phyloP scores from a whole-genome alignment of 2,113 vertebrate genomes.

The Passer montanus region DNA sequence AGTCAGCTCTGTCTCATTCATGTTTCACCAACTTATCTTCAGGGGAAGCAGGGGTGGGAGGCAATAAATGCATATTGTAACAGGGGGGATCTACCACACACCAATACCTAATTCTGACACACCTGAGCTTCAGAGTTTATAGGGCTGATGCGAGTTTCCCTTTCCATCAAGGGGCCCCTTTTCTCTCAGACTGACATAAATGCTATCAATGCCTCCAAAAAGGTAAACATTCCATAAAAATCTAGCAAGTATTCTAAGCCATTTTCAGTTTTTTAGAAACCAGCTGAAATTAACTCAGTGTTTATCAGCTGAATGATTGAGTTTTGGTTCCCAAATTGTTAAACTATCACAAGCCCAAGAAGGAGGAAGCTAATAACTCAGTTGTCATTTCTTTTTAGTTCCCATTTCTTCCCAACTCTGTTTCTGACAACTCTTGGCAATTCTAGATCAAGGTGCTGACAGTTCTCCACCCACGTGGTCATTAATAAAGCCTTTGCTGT shows the following conservation, averaged over 20 bases:
- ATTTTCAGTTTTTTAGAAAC: neutral
- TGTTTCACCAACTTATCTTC: neutral
- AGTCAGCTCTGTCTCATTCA: neutral
- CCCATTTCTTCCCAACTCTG: neutral
- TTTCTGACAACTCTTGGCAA: neutral
- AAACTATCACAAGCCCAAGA: neutral
- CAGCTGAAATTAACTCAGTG: neutral
- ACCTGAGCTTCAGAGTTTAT: neutral
- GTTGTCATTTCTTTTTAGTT: neutral
- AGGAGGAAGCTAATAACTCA: neutral
- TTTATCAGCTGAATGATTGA: neutral
- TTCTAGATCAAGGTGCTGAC: neutral
- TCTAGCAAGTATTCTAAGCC: neutral
- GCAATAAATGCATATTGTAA: neutral
- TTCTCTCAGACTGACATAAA: neutral
- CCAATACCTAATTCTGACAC: neutral
- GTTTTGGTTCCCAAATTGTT: neutral
- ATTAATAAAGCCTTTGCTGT: neutral
- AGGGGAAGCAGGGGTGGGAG: neutral
- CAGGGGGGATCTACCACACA: neutral
- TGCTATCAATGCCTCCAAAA: neutral
- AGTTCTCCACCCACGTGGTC: neutral
- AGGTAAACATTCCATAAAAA: neutral
- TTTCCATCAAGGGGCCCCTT: neutral
- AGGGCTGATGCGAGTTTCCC: neutral